Evolutionary conservation across 2,888 invertebrate genomes (phyloP).

Genomic region (Scaptomyza tumidula): DNA sequence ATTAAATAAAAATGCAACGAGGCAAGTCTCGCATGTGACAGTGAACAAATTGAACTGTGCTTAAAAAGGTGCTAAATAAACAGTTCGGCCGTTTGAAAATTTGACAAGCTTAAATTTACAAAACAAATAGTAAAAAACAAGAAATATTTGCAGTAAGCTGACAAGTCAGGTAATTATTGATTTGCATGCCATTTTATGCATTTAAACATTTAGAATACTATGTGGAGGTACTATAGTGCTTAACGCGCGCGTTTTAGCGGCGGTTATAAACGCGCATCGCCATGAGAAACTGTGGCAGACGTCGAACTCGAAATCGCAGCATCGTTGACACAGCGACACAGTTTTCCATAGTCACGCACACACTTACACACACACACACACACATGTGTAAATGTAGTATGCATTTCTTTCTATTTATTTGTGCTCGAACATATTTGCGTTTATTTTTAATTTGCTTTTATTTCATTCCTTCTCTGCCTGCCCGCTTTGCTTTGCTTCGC

Average conservation of each 20-base stretch:
- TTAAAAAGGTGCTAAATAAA: conserved; percentile 40
- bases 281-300: conserved; percentile 40
- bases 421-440: conserved; percentile 40
- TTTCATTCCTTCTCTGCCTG: conserved; percentile 41
- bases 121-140: conserved; percentile 11
- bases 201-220: conserved; percentile 5
- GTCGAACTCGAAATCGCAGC: conserved; percentile 44
- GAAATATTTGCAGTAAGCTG: conserved; percentile 11
- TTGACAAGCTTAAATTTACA: conserved; percentile 5
- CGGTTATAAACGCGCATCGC: conserved; percentile 48
- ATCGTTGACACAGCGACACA: conserved; percentile 75
- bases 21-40: conserved; percentile 24
- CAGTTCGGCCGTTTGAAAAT: conserved; percentile 7
- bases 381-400: conserved; percentile 11
- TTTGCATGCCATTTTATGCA: conserved; percentile 1
- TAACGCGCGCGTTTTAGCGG: conserved; percentile 39
- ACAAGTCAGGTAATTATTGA: conserved; percentile 38
- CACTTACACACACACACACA: conserved; percentile 25
- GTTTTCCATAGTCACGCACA: conserved; percentile 59
- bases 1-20: conserved; percentile 42
- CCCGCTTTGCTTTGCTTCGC: conserved; percentile 28
- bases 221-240: conserved; percentile 16
- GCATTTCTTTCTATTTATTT: conserved; percentile 55
- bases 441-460: conserved; percentile 73
- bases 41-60: conserved; percentile 38